phyloP scores from a whole-genome alignment of 1,140 invertebrate species.

The Drosophila guanche region DNA sequence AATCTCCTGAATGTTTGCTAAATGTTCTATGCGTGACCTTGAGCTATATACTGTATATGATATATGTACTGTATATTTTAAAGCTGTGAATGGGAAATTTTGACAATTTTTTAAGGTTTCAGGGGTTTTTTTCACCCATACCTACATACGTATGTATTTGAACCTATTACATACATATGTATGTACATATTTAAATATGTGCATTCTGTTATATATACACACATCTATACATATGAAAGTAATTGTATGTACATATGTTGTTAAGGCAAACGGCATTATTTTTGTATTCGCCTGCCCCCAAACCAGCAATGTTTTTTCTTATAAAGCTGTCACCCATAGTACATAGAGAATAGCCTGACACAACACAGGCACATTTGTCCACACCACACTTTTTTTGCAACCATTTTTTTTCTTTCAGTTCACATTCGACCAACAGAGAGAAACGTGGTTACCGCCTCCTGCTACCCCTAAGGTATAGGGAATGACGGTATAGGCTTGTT shows the following conservation, averaged over 20 bases:
- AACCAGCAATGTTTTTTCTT: no score
- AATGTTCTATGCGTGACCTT: no score
- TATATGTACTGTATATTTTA: no score
- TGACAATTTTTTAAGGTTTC: no score
- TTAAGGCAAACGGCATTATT: neutral
- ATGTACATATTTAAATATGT: slow-evolving; percentile 4
- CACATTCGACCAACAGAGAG: slow-evolving; percentile 33
- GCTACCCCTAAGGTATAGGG: slow-evolving; percentile 48
- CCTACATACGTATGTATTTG: no score
- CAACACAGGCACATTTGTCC: slow-evolving; percentile 29
- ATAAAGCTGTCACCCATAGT: neutral
- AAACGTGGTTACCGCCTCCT: slow-evolving; percentile 39
- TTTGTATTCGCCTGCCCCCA: neutral
- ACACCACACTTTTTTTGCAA: slow-evolving; percentile 60
- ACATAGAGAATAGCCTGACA: neutral
- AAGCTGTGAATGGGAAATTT: no score
- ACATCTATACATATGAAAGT: no score
- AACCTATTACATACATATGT: no score
- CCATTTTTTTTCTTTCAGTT: slow-evolving; percentile 48
- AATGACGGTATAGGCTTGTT: slow-evolving; percentile 14
- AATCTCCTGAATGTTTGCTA: no score
- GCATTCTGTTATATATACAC: no score
- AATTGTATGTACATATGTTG: neutral
- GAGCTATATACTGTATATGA: no score
- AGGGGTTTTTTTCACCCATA: no score